Evolutionary conservation across 2,797 vertebrate genomes (phyloP).

Genomic region (Sternarchorhynchus goeldii): DNA sequence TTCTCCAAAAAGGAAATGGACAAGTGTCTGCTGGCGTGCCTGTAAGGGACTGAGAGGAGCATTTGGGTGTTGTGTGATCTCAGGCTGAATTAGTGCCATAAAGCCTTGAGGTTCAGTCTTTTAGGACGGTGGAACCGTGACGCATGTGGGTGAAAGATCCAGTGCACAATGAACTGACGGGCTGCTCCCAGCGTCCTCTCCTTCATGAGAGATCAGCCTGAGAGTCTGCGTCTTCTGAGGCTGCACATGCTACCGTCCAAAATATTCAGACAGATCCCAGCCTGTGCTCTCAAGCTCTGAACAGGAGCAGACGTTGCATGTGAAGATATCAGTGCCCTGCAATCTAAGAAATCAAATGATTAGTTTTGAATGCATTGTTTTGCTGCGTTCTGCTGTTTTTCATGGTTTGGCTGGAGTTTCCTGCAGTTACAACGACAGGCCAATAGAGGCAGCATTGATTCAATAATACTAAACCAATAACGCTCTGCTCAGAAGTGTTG

Average conservation of each 20-base stretch:
- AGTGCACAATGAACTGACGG: no score
- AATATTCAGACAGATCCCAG: no score
- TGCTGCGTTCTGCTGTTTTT: no score
- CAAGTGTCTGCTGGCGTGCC: constrained; percentile 20
- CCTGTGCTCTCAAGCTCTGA: no score
- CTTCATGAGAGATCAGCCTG: no score
- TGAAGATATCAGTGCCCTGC: background rate
- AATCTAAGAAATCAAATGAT: background rate
- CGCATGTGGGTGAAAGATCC: no score
- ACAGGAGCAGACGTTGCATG: background rate
- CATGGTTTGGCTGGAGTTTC: background rate
- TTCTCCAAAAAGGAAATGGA: constrained; percentile 12
- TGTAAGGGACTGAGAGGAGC: background rate
- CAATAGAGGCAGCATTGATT: constrained; percentile 45
- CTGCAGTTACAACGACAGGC: constrained; percentile 39
- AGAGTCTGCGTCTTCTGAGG: no score
- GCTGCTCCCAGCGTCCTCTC: no score
- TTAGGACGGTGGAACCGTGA: background rate
- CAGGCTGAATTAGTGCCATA: background rate
- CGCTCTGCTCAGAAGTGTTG: background rate
- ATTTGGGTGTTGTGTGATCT: background rate
- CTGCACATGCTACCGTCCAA: no score
- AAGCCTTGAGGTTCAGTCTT: background rate
- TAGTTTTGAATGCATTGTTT: no score
- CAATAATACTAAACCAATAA: constrained; percentile 25